Evolutionary conservation across 2,113 vertebrate genomes (phyloP).

Genomic region (Grammomys surdaster): DNA sequence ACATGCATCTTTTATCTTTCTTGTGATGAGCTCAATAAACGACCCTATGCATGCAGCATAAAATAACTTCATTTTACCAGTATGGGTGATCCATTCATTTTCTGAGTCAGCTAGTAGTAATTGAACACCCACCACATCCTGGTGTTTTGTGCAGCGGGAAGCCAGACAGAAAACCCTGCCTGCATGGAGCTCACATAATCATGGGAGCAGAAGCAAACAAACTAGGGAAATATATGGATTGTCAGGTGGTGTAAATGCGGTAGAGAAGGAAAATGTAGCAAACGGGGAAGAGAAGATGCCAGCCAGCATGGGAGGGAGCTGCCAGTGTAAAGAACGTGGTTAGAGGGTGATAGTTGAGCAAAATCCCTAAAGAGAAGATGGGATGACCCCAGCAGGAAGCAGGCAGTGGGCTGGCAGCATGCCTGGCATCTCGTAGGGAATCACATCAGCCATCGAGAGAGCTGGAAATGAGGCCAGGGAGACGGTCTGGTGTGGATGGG

Average conservation of each 20-base stretch:
- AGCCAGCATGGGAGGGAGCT: background rate
- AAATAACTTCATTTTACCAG: constrained; percentile 20
- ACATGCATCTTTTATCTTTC: background rate
- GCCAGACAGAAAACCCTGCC: background rate
- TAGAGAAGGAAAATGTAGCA: background rate
- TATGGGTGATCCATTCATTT: constrained; percentile 2
- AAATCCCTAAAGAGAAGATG: background rate
- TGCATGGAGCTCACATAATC: background rate
- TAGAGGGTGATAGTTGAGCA: background rate
- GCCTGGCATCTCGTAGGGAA: rapidly evolving
- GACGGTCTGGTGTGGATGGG: background rate
- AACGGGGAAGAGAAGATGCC: background rate
- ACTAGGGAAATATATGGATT: background rate
- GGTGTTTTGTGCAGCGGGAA: background rate
- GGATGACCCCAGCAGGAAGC: background rate
- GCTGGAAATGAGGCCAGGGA: background rate
- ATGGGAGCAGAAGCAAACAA: background rate
- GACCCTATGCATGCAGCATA: background rate
- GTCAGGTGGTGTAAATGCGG: background rate
- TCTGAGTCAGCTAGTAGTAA: background rate
- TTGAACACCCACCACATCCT: background rate
- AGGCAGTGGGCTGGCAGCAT: background rate
- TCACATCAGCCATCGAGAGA: background rate
- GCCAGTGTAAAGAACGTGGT: background rate
- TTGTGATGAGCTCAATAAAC: constrained; percentile 3